Percentiles rank a stretch among this genome's conserved stretches.
phyloP scores from a whole-genome alignment of 2,113 vertebrate genomes.

The Limanda limanda region DNA sequence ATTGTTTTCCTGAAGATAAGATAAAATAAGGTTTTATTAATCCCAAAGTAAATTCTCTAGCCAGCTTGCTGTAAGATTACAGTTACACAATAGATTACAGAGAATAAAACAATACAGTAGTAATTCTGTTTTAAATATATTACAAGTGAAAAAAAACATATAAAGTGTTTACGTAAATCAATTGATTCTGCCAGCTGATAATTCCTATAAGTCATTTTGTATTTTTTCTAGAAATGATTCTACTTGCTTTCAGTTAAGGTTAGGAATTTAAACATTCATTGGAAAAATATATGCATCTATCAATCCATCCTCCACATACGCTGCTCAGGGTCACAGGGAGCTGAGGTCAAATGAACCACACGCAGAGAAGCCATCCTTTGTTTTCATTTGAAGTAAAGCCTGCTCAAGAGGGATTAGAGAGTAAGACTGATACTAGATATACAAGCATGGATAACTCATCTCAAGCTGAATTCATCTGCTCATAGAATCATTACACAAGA shows the following conservation, averaged over 20 bases:
- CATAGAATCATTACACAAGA: neutral
- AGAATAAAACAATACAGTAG: neutral
- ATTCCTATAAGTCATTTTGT: neutral
- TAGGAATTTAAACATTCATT: neutral
- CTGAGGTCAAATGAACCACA: neutral
- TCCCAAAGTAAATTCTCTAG: no score
- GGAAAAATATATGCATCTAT: neutral
- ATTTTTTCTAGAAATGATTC: neutral
- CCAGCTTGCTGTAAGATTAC: no score
- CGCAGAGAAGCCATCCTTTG: neutral
- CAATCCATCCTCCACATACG: neutral
- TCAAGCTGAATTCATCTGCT: slow-evolving; percentile 2
- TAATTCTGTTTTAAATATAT: no score
- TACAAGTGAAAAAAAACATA: neutral
- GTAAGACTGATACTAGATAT: neutral
- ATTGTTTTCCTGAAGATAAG: no score
- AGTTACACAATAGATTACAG: no score
- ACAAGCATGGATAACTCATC: neutral
- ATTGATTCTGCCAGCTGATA: neutral
- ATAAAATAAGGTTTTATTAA: no score
- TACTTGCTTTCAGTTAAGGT: neutral
- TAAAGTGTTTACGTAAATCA: neutral
- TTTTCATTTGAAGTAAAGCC: neutral
- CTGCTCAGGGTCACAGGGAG: neutral
- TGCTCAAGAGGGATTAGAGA: neutral